A percentile compares a stretch with the other conserved stretches of the same genome.
These are phyloP conservation scores for Netelia virgata DNA, from an alignment of 2,888 invertebrate genomes.

Conservation along the genomic window DNA sequence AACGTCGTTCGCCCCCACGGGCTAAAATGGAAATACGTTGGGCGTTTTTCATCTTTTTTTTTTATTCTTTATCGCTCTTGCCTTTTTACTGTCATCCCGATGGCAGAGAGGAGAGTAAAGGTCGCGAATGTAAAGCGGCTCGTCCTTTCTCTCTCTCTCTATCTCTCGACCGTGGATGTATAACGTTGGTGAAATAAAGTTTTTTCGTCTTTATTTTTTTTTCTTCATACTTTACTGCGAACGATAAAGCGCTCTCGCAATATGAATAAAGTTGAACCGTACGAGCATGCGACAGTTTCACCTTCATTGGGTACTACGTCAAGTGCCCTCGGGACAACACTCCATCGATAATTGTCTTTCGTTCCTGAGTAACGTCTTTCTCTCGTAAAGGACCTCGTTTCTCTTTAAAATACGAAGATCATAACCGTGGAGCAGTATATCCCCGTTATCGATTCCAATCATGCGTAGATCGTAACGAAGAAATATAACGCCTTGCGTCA, in stretches of 20 bases:
- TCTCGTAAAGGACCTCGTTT: not conserved
- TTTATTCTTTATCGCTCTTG: slow-evolving; percentile 46
- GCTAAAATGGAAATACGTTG: not conserved
- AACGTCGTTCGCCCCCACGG: not conserved
- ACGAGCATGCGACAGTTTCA: slow-evolving; percentile 12
- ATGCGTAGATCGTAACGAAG: not conserved
- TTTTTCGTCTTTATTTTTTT: not conserved
- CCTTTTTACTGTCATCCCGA: slow-evolving; percentile 35
- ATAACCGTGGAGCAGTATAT: slow-evolving; percentile 11
- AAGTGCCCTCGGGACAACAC: slow-evolving; percentile 10
- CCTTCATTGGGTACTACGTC: slow-evolving; percentile 23
- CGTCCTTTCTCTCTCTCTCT: not conserved
- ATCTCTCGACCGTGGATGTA: not conserved
- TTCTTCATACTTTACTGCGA: slow-evolving; percentile 14
- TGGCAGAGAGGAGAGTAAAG: slow-evolving; percentile 17
- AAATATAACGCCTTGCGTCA: no score
- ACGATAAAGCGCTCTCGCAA: slow-evolving; percentile 14
- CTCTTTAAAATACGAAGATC: not conserved
- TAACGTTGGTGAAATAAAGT: slow-evolving; percentile 42
- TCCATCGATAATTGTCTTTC: slow-evolving; percentile 47
- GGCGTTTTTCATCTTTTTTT: not conserved
- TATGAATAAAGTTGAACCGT: slow-evolving; percentile 53
- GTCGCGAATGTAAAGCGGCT: slow-evolving; percentile 12
- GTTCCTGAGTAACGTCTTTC: not conserved
- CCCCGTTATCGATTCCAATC: not conserved